Evolutionary conservation across 37 sponge, comb jelly and placozoan species (phyloP).

Genomic region (Beroe forskalii): DNA sequence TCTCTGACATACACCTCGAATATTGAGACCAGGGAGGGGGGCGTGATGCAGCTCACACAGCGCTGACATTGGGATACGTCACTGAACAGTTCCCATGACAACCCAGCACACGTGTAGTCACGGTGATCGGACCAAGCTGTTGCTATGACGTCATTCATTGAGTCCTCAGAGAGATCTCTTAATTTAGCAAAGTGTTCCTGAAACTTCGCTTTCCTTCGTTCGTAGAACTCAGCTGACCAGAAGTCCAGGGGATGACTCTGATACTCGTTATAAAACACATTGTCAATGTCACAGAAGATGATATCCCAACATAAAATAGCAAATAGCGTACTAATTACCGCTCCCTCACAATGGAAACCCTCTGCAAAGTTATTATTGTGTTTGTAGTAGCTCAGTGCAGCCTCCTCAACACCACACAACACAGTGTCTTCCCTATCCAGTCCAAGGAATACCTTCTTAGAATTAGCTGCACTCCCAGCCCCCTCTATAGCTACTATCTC

Average conservation of each 20-base stretch:
- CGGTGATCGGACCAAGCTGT: neutral
- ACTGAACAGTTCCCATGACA: conserved; percentile 11
- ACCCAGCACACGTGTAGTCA: neutral
- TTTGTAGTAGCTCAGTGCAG: neutral
- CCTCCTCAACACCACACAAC: conserved; percentile 33
- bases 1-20: neutral
- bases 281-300: conserved; percentile 39
- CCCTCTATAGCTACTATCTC: conserved; percentile 1
- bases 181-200: neutral
- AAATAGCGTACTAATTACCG: conserved; percentile 27
- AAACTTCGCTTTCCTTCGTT: neutral
- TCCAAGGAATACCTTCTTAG: neutral
- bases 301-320: conserved; percentile 54
- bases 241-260: conserved; percentile 33
- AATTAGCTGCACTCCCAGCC: conserved; percentile 25
- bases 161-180: neutral
- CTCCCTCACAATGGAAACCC: conserved; percentile 54
- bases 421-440: neutral
- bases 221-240: neutral
- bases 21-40: neutral
- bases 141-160: neutral
- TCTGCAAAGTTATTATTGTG: neutral
- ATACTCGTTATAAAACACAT: conserved; percentile 60
- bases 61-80: neutral
- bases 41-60: neutral